Percentiles rank a stretch among this genome's conserved stretches.
These are phyloP conservation scores for Ericerus pela DNA, from an alignment of 1,140 invertebrate genomes.

Conservation along the genomic window DNA sequence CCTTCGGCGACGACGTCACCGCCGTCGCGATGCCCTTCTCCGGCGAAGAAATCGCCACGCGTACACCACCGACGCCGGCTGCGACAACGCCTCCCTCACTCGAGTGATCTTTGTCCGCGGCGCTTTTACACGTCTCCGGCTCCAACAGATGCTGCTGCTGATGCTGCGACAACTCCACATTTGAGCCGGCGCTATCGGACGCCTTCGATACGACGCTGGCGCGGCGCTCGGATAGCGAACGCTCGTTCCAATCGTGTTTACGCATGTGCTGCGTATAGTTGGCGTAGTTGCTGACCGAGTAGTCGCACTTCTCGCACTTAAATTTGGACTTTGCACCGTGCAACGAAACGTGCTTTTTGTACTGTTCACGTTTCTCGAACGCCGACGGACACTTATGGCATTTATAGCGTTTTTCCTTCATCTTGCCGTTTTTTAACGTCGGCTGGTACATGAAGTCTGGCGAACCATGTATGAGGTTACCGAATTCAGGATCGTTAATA, in stretches of 20 bases:
- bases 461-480: constrained; percentile 49
- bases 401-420: constrained; percentile 64
- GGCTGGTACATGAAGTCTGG: constrained; percentile 61
- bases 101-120: no score
- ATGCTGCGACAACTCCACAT: no score
- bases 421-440: constrained; percentile 52
- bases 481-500: constrained; percentile 44
- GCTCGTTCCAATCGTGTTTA: constrained; percentile 47
- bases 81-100: not conserved
- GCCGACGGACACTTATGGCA: constrained; percentile 75
- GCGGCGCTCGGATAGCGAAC: not conserved
- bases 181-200: not conserved
- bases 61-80: not conserved
- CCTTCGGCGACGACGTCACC: constrained; percentile 28
- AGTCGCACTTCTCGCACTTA: constrained; percentile 71
- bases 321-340: constrained; percentile 72
- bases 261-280: constrained; percentile 65
- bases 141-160: no score
- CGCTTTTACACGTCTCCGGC: not conserved
- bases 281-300: constrained; percentile 71
- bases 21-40: not conserved
- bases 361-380: constrained; percentile 73
- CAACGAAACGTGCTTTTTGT: constrained; percentile 62
- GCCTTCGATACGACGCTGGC: not conserved
- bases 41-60: not conserved